phyloP scores from a whole-genome alignment of 2,797 vertebrate species.

The Artibeus jamaicensis region DNA sequence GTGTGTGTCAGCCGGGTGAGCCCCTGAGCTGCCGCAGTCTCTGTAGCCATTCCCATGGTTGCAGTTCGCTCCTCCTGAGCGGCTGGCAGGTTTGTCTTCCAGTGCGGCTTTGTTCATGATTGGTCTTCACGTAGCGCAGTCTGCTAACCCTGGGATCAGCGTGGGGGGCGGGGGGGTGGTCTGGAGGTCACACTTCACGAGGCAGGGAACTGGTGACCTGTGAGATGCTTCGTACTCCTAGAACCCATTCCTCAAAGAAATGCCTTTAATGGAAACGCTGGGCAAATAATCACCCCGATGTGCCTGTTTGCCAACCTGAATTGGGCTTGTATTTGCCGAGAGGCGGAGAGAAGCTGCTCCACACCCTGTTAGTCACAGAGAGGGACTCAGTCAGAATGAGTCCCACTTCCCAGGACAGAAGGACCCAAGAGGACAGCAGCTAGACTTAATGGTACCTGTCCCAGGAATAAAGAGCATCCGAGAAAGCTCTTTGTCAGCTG shows the following conservation, averaged over 20 bases:
- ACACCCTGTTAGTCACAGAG: neutral
- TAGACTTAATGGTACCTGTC: neutral
- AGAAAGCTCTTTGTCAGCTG: neutral
- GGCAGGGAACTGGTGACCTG: neutral
- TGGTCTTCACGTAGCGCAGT: neutral
- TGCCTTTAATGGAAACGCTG: neutral
- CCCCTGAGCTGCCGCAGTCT: neutral
- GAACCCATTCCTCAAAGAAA: neutral
- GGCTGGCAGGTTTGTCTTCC: neutral
- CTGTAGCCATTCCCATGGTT: neutral
- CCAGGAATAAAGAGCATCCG: neutral
- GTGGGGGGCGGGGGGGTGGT: too few relatives aligned
- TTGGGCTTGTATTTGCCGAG: neutral
- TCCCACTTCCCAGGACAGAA: neutral
- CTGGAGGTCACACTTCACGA: neutral
- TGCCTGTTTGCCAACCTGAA: neutral
- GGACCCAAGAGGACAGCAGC: neutral
- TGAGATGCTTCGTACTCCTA: neutral
- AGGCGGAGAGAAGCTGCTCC: neutral
- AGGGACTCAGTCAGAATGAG: neutral
- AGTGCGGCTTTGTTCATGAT: neutral
- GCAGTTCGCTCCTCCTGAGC: neutral
- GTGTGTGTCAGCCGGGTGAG: neutral
- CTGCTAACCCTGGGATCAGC: neutral
- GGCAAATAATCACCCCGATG: neutral